Percentiles rank a stretch among this genome's conserved stretches.
Evolutionary conservation across 2,797 vertebrate species (phyloP).

Genomic region (Neomorphus geoffroyi): DNA sequence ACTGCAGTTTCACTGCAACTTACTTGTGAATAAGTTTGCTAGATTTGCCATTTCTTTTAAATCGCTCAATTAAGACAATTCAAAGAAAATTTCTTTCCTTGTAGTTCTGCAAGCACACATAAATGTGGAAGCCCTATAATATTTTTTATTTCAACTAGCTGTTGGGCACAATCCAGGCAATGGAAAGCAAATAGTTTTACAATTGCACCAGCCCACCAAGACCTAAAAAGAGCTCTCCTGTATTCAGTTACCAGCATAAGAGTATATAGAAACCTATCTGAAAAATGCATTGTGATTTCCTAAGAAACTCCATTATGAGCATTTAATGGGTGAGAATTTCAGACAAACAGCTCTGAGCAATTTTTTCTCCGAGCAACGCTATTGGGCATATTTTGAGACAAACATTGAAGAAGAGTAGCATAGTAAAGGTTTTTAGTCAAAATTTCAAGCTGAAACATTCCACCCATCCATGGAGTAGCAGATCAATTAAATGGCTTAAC

Average conservation of each 20-base stretch:
- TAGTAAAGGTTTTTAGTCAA: background rate
- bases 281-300: background rate
- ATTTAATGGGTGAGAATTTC: background rate
- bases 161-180: background rate
- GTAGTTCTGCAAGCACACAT: background rate
- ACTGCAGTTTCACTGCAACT: constrained; percentile 17
- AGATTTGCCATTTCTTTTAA: background rate
- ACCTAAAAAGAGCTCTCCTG: background rate
- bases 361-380: background rate
- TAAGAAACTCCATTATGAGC: background rate
- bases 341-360: background rate
- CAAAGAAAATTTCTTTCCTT: constrained; percentile 27
- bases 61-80: constrained; percentile 29
- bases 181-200: background rate
- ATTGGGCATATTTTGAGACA: background rate
- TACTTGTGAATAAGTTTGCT: constrained; percentile 16
- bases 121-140: background rate
- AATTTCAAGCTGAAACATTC: background rate
- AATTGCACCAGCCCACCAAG: background rate
- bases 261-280: background rate
- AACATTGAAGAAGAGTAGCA: background rate
- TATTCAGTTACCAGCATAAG: background rate
- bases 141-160: constrained; percentile 4
- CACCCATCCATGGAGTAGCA: background rate
- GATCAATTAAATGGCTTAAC: background rate